Evolutionary conservation across 2,888 invertebrate genomes (phyloP), one percentile per base, ranked within the genome.

Genomic region (Hermaeophaga mercurialis): DNA sequence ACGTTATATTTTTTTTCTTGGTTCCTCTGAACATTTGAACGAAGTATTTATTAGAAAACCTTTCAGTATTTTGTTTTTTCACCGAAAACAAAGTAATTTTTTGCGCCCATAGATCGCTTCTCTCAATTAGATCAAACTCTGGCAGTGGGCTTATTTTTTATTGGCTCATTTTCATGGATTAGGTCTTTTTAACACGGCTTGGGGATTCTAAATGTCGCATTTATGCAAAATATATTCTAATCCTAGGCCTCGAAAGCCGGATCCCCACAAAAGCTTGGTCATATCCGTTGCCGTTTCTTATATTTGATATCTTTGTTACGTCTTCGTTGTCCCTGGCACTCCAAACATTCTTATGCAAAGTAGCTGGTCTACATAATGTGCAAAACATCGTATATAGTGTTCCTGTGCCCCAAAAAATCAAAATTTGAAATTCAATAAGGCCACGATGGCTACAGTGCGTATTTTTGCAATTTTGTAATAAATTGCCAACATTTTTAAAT

Each of bases 161-260:
- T 52, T 44, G 34, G 44, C 31, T 43, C 43, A 43, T 52, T 52
- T 44, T 33, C 33, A 18, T 19, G 11, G n/a, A 43, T 50, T 50
- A 50, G 33, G 39, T 49, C 49, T 39, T 49, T 50, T 41, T 31
- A 41, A 50, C 41, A 41, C 39, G 18, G 41, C 28, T 31, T 18
- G 15, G 24, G 5, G 55, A 56, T 48, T 53, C 48, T 38, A 47
- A 59, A 59, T 19, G 53, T 18, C 49, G 48, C 49, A 54, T 56
- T 59, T 56, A 59, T 59, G 56, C 56, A 59, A 59, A 59, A 45
- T 14, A 24, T 54, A 54, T 47, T 34, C 24, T 54, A 54, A 54
- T 47, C 33, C 31, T 19, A 34, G 33, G 7, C 33, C 33, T 33
- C 19, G 12, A 43, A 26, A 15, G 11, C 18, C 45, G 45, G 45